Percentiles rank a stretch among this genome's conserved stretches.
These are phyloP conservation scores for Columbina picui DNA, from an alignment of 2,113 vertebrate species.

Conservation along the genomic window DNA sequence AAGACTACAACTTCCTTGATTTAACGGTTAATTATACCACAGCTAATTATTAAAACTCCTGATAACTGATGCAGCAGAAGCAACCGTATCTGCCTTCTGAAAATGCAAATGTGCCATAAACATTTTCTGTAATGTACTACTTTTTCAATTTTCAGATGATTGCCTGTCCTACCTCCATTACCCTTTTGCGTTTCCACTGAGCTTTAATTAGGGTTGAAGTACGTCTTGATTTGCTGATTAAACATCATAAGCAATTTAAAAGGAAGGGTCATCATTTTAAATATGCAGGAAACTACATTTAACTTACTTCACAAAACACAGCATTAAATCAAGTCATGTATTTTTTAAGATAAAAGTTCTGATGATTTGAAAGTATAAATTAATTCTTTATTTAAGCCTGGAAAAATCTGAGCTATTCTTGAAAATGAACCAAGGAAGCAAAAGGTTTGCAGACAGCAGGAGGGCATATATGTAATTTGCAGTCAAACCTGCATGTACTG, in stretches of 20 bases:
- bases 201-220: slow-evolving; percentile 56
- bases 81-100: not conserved
- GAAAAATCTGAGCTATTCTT: slow-evolving; percentile 42
- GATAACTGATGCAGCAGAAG: slow-evolving; percentile 37
- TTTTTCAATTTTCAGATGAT: slow-evolving; percentile 47
- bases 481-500: not conserved
- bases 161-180: slow-evolving; percentile 30
- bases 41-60: slow-evolving; percentile 63
- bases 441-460: not conserved
- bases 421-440: not conserved
- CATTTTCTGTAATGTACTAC: slow-evolving; percentile 19
- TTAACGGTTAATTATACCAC: slow-evolving; percentile 60
- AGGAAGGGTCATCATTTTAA: slow-evolving; percentile 29
- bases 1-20: slow-evolving; percentile 15
- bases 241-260: slow-evolving; percentile 22
- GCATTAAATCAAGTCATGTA: not conserved
- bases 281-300: not conserved
- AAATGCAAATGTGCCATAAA: slow-evolving; percentile 58
- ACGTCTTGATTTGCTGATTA: slow-evolving; percentile 57
- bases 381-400: slow-evolving; percentile 2
- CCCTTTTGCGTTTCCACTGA: slow-evolving; percentile 20
- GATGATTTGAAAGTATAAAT: slow-evolving; percentile 28
- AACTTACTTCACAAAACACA: not conserved
- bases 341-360: not conserved
- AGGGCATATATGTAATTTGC: not conserved